These are phyloP conservation scores for Apis florea DNA, from an alignment of 1,140 invertebrate genomes.

Conservation along the genomic window DNA sequence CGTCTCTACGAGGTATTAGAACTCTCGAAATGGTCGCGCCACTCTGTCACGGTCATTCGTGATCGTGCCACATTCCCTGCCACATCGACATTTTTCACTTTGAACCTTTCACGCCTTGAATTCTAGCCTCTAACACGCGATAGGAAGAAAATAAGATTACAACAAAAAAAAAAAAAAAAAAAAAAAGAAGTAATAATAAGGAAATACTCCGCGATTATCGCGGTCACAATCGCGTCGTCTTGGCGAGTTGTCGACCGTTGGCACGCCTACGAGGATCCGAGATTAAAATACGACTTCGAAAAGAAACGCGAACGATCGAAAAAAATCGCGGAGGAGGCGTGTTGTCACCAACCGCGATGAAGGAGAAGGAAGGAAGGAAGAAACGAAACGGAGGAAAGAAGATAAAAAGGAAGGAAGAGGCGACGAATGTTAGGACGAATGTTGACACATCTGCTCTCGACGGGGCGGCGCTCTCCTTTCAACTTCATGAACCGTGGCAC, in stretches of 20 bases:
- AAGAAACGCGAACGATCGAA: background rate
- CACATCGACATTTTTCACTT: background rate
- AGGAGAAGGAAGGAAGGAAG: background rate
- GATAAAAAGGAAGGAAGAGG: constrained; percentile 40
- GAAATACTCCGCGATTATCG: too few relatives aligned
- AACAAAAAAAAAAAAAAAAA: too few relatives aligned
- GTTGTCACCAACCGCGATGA: background rate
- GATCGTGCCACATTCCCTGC: background rate
- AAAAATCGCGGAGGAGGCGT: background rate
- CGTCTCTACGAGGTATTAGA: constrained; percentile 57
- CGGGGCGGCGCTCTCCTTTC: constrained; percentile 68
- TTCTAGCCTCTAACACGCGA: background rate
- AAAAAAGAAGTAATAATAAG: too few relatives aligned
- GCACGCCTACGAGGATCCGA: too few relatives aligned
- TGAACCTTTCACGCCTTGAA: background rate
- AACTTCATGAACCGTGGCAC: constrained; percentile 65
- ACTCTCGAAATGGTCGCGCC: constrained; percentile 40
- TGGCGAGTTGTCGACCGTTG: too few relatives aligned
- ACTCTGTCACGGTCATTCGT: constrained; percentile 39
- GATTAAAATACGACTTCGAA: too few relatives aligned
- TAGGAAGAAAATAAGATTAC: background rate
- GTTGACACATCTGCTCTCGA: constrained; percentile 71
- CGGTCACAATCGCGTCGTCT: too few relatives aligned
- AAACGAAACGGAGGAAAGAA: constrained; percentile 4
- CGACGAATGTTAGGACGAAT: constrained; percentile 54